These are phyloP conservation scores for Apostichopus japonicus DNA, from an alignment of 35 echinoderm and acorn worm species.

Conservation along the genomic window DNA sequence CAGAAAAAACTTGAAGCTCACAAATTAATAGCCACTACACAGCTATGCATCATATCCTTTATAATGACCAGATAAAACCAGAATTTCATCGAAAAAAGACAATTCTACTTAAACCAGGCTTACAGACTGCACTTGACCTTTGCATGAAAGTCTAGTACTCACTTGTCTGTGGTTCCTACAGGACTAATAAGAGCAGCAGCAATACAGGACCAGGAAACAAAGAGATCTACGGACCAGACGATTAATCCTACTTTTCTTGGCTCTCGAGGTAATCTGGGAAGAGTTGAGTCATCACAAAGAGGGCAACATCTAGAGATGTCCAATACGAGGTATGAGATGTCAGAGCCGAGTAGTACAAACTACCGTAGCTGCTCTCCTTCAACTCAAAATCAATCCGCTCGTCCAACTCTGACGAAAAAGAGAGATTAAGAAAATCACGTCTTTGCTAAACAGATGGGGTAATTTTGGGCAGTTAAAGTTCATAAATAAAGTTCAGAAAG, in stretches of 20 bases:
- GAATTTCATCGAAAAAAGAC: neutral
- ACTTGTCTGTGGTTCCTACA: neutral
- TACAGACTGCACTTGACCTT: slow-evolving; percentile 13
- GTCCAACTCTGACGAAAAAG: slow-evolving; percentile 74
- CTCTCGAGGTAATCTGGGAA: slow-evolving; percentile 80
- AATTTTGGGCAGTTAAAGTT: no score
- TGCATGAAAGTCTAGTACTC: neutral
- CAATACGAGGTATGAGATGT: slow-evolving; percentile 96
- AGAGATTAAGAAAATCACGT: neutral
- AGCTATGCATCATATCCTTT: neutral
- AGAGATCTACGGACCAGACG: no score
- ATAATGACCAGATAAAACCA: neutral
- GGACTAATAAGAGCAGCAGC: no score
- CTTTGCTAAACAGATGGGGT: neutral
- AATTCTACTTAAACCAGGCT: neutral
- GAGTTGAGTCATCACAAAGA: slow-evolving; percentile 84
- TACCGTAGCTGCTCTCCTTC: slow-evolving; percentile 77
- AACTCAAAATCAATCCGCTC: slow-evolving; percentile 95
- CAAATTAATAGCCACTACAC: neutral
- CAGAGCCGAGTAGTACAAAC: slow-evolving; percentile 85
- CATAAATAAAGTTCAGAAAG: no score
- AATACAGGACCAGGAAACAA: no score
- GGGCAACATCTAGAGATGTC: slow-evolving; percentile 74
- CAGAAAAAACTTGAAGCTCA: neutral
- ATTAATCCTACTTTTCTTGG: slow-evolving; percentile 16